Evolutionary conservation across 2,888 invertebrate species (phyloP).

Genomic region (Lasioglossum leucozonium): DNA sequence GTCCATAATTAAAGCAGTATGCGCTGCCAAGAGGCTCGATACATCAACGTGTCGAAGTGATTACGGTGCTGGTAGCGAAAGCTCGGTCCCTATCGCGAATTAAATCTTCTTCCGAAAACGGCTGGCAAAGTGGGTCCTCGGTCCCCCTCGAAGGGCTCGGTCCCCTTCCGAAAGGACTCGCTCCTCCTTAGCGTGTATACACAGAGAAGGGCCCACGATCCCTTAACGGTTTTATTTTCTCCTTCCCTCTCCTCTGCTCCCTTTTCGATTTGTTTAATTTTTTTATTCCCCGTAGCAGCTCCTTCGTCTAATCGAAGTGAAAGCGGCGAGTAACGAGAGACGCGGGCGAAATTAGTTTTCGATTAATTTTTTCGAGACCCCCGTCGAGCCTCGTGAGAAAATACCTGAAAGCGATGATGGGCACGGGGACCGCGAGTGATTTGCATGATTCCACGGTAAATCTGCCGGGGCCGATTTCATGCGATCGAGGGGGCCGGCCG

Average conservation of each 20-base stretch:
- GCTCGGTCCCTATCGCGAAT: constrained; percentile 74
- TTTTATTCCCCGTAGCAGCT: neutral
- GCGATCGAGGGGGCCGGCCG: constrained; percentile 30
- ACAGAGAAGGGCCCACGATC: neutral
- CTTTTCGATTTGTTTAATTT: neutral
- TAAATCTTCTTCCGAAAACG: constrained; percentile 73
- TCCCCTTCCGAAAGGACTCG: neutral
- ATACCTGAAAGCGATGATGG: constrained; percentile 51
- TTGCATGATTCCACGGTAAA: constrained; percentile 62
- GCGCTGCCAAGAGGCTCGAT: constrained; percentile 59
- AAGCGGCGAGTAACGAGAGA: constrained; percentile 63
- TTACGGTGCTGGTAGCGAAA: constrained; percentile 72
- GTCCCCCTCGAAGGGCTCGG: constrained; percentile 9
- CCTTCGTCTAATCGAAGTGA: constrained; percentile 66
- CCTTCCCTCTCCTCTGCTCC: constrained; percentile 6
- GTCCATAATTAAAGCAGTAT: constrained; percentile 69
- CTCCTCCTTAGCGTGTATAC: constrained; percentile 17
- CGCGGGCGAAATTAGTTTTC: constrained; percentile 58
- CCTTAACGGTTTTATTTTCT: constrained; percentile 3
- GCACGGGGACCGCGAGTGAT: constrained; percentile 36
- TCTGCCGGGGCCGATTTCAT: constrained; percentile 34
- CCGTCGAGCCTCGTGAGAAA: constrained; percentile 20
- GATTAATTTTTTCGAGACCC: constrained; percentile 48
- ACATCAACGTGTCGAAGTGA: constrained; percentile 72
- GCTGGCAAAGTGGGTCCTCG: constrained; percentile 3